Evolutionary conservation across 1,140 invertebrate species (phyloP), one percentile per base, ranked within the genome.

Genomic region (Euura lappo): DNA sequence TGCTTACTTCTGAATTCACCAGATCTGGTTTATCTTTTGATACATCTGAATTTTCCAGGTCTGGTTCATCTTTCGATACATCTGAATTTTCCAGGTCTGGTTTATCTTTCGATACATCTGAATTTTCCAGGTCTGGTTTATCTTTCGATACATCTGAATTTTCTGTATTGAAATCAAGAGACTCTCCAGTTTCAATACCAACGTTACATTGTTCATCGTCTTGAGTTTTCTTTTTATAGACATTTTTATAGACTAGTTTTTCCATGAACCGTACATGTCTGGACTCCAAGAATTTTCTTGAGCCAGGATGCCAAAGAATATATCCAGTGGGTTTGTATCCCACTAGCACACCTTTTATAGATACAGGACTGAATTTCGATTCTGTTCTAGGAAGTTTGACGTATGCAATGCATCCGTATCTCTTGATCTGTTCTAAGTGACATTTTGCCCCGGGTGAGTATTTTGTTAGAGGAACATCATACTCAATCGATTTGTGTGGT

Each of bases 181-280:
- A n/a, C n/a, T n/a, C n/a, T n/a, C n/a, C n/a, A n/a, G n/a, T n/a
- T n/a, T n/a, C n/a, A n/a, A n/a, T n/a, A n/a, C n/a, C n/a, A n/a
- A n/a, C n/a, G n/a, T n/a, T n/a, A n/a, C n/a, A n/a, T n/a, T n/a
- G n/a, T n/a, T n/a, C n/a, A n/a, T n/a, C n/a, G n/a, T n/a, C n/a
- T n/a, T n/a, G n/a, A n/a, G n/a, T n/a, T n/a, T n/a, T n/a, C n/a
- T n/a, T n/a, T n/a, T n/a, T n/a, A n/a, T n/a, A n/a, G n/a, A n/a
- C n/a, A n/a, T n/a, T n/a, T n/a, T n/a, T n/a, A n/a, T n/a, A n/a
- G n/a, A n/a, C n/a, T n/a, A n/a, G 11, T 68, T 76, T 78, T 71
- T 78, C 78, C 68, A 77, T 75, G 45, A 75, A 75, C 65, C 69
- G 72, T 0, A 77, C 77, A 70, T 79, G 71, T 72, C 74, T 73